Evolutionary conservation across 2,113 vertebrate genomes (phyloP).

Genomic region (Tragelaphus scriptus): DNA sequence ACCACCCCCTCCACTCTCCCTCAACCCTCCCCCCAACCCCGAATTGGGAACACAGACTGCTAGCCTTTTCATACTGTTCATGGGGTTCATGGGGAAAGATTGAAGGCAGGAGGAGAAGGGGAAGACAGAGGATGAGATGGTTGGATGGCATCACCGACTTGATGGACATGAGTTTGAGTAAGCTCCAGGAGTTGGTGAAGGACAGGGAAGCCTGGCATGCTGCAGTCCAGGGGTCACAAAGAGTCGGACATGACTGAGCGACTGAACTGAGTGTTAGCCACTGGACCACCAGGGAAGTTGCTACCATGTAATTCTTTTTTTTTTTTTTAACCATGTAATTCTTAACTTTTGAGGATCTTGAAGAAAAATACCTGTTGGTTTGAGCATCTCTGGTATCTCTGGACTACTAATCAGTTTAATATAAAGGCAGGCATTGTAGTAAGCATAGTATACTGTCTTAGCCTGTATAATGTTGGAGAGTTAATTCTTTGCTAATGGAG

Average conservation of each 20-base stretch:
- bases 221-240: neutral
- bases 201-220: neutral
- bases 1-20: neutral
- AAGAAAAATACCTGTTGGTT: constrained; percentile 23
- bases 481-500: neutral
- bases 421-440: neutral
- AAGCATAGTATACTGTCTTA: neutral
- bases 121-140: neutral
- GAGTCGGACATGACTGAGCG: neutral
- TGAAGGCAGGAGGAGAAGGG: neutral
- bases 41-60: neutral
- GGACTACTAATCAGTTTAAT: neutral
- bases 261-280: neutral
- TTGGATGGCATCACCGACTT: neutral
- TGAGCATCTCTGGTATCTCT: neutral
- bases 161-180: neutral
- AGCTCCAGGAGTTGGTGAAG: neutral
- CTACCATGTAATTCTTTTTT: neutral
- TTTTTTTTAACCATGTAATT: neutral
- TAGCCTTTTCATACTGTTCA: neutral
- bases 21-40: neutral
- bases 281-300: neutral
- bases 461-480: neutral
- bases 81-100: neutral
- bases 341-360: neutral